Base-by-base conservation (phyloP, 2,888 invertebrate genomes). In the Blastobasis lacticolella region DNA sequence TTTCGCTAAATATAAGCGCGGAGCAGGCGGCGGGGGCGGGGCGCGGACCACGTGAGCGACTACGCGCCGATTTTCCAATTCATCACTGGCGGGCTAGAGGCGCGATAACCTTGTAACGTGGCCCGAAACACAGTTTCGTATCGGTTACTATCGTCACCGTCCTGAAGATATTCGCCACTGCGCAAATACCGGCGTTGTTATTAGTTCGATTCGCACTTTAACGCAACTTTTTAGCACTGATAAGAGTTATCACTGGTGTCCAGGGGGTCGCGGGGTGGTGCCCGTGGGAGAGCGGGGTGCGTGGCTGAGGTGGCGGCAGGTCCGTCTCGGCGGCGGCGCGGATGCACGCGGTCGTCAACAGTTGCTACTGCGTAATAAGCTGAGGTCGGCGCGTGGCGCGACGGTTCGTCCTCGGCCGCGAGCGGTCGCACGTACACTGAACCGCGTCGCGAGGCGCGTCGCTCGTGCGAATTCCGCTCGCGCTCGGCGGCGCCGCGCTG, bases 31-130 rank as follows among this genome's bases (percentile, higher is more conserved):
- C 41, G 48, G 38, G 48, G 81, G 81, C 81, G 84, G 84, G 83
- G 84, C 82, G 75, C 73, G 66, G 69, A 87, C 87, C 86, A 86
- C 86, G 86, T 87, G 86, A 87, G 84, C 78, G 78, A 81, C 86
- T 87, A 87, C 85, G 86, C 87, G 88, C 87, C 84, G 86, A 87
- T 87, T 88, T 87, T 87, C 82, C 86, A 87, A 87, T 87, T 87
- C 87, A 88, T 87, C 86, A 83, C 85, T 78, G 73, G 81, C 78
- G 78, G 78, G 74, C 81, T 77, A 82, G 78, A 85, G 76, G 75
- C 82, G 82, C 82, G 82, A 81, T 87, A 86, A 87, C 88, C 88
- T 87, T 87, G 88, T 85, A 86, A 83, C 85, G 84, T 86, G 82
- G 85, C 64, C 63, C 73, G 74, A 74, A 81, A 78, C 75, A 75